These are phyloP conservation scores for Chelidonichthys spinosus DNA, from an alignment of 2,797 vertebrate genomes.

Conservation along the genomic window DNA sequence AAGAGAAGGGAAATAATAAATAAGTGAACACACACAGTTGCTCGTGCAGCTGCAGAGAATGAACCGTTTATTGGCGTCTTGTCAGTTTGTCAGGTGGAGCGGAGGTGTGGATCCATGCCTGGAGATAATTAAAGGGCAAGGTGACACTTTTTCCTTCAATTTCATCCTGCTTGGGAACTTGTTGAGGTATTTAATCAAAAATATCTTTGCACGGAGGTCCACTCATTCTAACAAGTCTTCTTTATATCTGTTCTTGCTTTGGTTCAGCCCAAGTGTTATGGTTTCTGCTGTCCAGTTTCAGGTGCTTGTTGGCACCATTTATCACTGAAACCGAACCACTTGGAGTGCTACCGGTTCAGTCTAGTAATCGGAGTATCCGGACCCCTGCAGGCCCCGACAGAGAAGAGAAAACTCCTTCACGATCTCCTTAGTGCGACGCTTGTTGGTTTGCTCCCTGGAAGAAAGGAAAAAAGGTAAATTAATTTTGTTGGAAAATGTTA, in stretches of 20 bases:
- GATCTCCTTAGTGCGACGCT: constrained; percentile 91
- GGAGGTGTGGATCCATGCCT: constrained; percentile 3
- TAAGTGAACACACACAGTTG: constrained; percentile 58
- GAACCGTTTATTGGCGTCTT: constrained; percentile 53
- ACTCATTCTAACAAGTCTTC: constrained; percentile 7
- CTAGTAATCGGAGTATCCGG: constrained; percentile 90
- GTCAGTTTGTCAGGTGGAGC: constrained; percentile 14
- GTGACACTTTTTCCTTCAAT: constrained; percentile 30
- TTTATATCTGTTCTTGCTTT: constrained; percentile 15
- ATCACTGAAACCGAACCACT: background rate
- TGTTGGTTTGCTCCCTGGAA: constrained; percentile 94
- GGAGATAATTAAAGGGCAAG: constrained; percentile 20
- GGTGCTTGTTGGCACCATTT: constrained; percentile 12
- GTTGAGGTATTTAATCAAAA: constrained; percentile 54
- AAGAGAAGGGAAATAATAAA: constrained; percentile 68
- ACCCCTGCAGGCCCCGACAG: constrained; percentile 93
- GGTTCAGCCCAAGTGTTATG: constrained; percentile 12
- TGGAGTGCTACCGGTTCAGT: background rate
- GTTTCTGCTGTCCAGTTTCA: constrained; percentile 17
- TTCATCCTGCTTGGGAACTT: constrained; percentile 21
- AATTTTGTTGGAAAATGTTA: background rate
- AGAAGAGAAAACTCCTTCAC: constrained; percentile 96
- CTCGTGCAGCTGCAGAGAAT: constrained; percentile 56
- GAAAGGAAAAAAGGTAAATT: background rate
- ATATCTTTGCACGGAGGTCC: constrained; percentile 32